Evolutionary conservation across 92 coral and sea anemone genomes (phyloP).

Genomic region (Virgularia gustaviana): DNA sequence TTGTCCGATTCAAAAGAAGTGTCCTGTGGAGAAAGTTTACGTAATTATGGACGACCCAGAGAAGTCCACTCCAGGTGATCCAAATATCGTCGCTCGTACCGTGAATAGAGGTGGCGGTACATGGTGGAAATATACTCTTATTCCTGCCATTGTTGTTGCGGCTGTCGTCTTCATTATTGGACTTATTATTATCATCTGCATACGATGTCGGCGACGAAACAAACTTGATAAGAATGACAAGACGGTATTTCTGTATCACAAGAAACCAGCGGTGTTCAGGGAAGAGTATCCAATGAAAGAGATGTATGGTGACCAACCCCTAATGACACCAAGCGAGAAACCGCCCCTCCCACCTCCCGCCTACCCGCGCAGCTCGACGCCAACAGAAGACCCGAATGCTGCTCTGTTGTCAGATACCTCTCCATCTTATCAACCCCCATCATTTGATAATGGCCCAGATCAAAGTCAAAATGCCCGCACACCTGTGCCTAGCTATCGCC

Average conservation of each 20-base stretch:
- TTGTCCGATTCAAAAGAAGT: slow-evolving; percentile 60
- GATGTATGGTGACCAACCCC: slow-evolving; percentile 72
- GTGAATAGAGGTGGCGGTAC: slow-evolving; percentile 61
- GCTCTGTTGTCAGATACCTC: slow-evolving; percentile 9
- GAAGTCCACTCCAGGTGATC: slow-evolving; percentile 36
- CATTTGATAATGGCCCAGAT: slow-evolving; percentile 28
- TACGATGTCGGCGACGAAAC: slow-evolving; percentile 72
- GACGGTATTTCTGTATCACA: slow-evolving; percentile 77
- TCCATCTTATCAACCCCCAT: slow-evolving; percentile 30
- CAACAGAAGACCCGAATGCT: slow-evolving; percentile 27
- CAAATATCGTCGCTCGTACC: slow-evolving; percentile 24
- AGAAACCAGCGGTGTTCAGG: slow-evolving; percentile 90
- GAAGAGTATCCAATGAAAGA: slow-evolving; percentile 94
- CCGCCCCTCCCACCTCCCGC: slow-evolving; percentile 96
- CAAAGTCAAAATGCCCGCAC: slow-evolving; percentile 18
- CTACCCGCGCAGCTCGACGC: slow-evolving; percentile 78
- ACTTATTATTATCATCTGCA: slow-evolving; percentile 62
- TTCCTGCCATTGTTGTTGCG: slow-evolving; percentile 89
- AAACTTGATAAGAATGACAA: slow-evolving; percentile 69
- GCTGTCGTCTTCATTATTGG: slow-evolving; percentile 78
- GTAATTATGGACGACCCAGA: slow-evolving; percentile 53
- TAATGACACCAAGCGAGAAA: slow-evolving; percentile 86
- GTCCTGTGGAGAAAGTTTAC: slow-evolving; percentile 23
- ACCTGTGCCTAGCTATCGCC: slow-evolving; percentile 72
- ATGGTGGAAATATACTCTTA: slow-evolving; percentile 95